These are phyloP conservation scores for Grammomys dolichurus DNA, from an alignment of 2,113 vertebrate genomes.

Conservation along the genomic window DNA sequence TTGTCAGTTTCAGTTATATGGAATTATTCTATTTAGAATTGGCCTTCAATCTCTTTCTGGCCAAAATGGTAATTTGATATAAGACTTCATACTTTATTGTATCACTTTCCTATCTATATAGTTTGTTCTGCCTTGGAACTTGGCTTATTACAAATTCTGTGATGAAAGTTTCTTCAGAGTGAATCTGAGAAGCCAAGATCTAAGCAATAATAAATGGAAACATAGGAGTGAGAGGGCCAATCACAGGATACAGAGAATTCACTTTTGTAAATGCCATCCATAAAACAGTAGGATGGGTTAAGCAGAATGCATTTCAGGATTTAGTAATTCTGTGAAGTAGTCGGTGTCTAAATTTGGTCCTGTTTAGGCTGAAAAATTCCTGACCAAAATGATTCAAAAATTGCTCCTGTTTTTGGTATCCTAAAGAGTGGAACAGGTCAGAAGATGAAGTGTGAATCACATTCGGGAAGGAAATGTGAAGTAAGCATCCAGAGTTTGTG, in stretches of 20 bases:
- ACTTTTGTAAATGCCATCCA: not conserved
- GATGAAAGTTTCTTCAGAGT: not conserved
- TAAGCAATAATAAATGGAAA: not conserved
- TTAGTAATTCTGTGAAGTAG: not conserved
- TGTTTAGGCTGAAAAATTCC: not conserved
- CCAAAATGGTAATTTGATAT: not conserved
- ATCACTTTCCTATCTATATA: not conserved
- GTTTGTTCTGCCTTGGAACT: slow-evolving; percentile 29
- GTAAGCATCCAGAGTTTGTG: not conserved
- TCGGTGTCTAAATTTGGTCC: not conserved
- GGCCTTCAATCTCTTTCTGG: not conserved
- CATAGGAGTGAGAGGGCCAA: not conserved
- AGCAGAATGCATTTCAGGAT: not conserved
- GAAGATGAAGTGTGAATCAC: not conserved
- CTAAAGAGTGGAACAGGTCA: not conserved
- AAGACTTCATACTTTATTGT: not conserved
- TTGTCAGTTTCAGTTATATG: not conserved
- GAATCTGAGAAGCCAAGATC: not conserved
- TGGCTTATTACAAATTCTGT: slow-evolving; percentile 11
- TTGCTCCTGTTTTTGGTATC: not conserved
- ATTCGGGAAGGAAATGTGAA: not conserved
- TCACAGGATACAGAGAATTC: not conserved
- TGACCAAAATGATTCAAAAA: not conserved
- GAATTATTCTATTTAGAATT: slow-evolving; percentile 10
- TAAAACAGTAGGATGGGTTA: not conserved